A percentile compares a stretch with the other conserved stretches of the same genome.
Evolutionary conservation across 2,888 invertebrate genomes (phyloP).

Genomic region (Rhaphigaster nebulosa): DNA sequence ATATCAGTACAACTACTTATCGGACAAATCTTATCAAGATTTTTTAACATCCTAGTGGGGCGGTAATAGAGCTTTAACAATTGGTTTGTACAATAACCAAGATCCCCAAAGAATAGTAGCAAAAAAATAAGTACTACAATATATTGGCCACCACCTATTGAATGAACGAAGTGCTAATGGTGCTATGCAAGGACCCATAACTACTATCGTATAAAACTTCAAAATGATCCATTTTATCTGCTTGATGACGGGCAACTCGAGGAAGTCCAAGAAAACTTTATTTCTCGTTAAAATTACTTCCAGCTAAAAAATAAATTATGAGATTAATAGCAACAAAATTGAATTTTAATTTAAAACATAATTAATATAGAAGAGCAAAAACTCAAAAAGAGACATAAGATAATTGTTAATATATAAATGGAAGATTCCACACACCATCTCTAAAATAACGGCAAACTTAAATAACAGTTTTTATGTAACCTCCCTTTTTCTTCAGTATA

Average conservation of each 20-base stretch:
- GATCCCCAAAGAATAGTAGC: slow-evolving; percentile 78
- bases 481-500: too few relatives aligned
- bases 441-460: too few relatives aligned
- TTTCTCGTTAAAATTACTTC: slow-evolving; percentile 71
- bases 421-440: too few relatives aligned
- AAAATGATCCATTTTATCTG: slow-evolving; percentile 74
- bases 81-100: slow-evolving; percentile 74
- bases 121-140: slow-evolving; percentile 76
- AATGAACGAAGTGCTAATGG: slow-evolving; percentile 82
- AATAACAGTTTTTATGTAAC: too few relatives aligned
- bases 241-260: slow-evolving; percentile 69
- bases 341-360: not conserved
- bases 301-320: slow-evolving; percentile 60
- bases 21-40: not conserved
- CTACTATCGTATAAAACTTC: slow-evolving; percentile 82
- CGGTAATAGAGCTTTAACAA: slow-evolving; percentile 68
- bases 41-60: slow-evolving; percentile 51
- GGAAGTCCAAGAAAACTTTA: slow-evolving; percentile 70
- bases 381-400: too few relatives aligned
- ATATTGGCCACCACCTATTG: slow-evolving; percentile 78
- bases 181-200: slow-evolving; percentile 86
- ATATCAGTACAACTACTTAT: slow-evolving; percentile 16
- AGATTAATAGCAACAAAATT: slow-evolving; percentile 3
- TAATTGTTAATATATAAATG: too few relatives aligned
- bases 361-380: too few relatives aligned